phyloP scores from a whole-genome alignment of 2,113 vertebrate species.

The Sardina pilchardus region DNA sequence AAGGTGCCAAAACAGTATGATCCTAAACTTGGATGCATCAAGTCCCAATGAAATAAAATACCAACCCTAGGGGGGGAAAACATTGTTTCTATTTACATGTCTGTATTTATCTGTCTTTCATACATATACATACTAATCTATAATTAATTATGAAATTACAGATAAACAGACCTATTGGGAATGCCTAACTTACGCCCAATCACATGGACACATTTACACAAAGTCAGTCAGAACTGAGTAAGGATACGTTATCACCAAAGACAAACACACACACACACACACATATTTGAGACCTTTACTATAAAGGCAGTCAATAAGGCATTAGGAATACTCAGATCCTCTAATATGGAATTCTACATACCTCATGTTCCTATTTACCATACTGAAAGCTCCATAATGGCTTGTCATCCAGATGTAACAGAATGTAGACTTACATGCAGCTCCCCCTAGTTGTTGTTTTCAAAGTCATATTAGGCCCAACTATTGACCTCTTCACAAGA shows the following conservation, averaged over 20 bases:
- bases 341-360: background rate
- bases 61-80: constrained; percentile 72
- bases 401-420: background rate
- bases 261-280: no score
- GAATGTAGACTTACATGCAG: background rate
- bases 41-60: constrained; percentile 77
- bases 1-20: constrained; percentile 81
- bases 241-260: background rate
- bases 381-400: background rate
- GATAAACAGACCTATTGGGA: background rate
- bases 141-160: background rate
- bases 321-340: background rate
- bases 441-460: background rate
- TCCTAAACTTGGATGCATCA: constrained; percentile 78
- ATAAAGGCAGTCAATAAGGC: background rate
- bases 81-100: constrained; percentile 47
- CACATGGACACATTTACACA: no score
- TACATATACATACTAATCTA: background rate
- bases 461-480: background rate
- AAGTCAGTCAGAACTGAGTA: background rate
- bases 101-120: constrained; percentile 7
- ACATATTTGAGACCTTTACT: background rate
- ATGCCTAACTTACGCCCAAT: background rate
- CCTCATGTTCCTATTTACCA: background rate
- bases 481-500: background rate